phyloP scores from a whole-genome alignment of 1,140 invertebrate genomes.

The Platyscapa corneri region DNA sequence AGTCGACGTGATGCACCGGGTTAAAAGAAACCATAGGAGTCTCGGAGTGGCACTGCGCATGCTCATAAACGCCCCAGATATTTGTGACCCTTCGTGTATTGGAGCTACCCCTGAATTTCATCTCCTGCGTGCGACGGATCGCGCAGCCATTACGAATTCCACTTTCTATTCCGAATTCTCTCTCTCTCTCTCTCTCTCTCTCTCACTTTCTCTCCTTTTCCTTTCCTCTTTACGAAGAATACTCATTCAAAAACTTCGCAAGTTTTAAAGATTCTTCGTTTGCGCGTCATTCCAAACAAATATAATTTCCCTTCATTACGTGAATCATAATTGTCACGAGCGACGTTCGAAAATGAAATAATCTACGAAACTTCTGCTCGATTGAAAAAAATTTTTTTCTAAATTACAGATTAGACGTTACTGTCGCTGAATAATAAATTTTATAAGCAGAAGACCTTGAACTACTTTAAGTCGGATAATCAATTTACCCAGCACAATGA shows the following conservation, averaged over 20 bases:
- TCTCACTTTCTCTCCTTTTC: not conserved
- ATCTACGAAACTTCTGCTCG: not conserved
- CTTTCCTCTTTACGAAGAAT: not conserved
- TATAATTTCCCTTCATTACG: too few relatives aligned
- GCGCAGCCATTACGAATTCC: conserved; percentile 50
- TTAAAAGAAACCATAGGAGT: conserved; percentile 35
- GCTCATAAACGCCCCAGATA: conserved; percentile 52
- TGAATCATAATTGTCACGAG: too few relatives aligned
- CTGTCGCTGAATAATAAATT: not conserved
- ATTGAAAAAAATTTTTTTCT: not conserved
- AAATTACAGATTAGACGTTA: not conserved
- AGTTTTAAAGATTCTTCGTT: not conserved
- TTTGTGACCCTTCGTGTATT: conserved; percentile 44
- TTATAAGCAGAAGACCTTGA: not conserved
- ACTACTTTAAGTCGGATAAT: not conserved
- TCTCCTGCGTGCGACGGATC: conserved; percentile 26
- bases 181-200: not conserved
- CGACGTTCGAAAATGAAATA: not conserved
- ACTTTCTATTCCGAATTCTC: not conserved
- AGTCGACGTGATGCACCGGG: not conserved
- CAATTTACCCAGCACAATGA: too few relatives aligned
- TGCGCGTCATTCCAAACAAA: too few relatives aligned
- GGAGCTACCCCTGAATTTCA: conserved; percentile 52
- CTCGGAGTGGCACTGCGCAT: conserved; percentile 46
- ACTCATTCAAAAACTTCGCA: not conserved